Evolutionary conservation across 2,888 invertebrate genomes (phyloP).

Genomic region (Pammene aurita): DNA sequence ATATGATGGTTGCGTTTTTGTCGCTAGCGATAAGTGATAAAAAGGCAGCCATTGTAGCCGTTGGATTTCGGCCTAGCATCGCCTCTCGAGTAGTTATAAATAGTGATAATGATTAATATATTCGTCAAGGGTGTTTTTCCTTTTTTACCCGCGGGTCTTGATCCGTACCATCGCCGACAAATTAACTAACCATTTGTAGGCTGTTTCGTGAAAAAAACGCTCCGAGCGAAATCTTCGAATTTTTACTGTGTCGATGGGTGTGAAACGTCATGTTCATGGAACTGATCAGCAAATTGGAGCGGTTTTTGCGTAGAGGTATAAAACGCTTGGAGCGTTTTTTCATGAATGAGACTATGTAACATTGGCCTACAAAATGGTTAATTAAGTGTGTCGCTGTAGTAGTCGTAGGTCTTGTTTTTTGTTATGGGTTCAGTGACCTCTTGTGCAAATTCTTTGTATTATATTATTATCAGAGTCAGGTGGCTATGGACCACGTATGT

Average conservation of each 20-base stretch:
- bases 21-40: slow-evolving; percentile 8
- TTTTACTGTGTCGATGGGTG: no score
- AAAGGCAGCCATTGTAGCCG: neutral
- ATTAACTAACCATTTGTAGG: no score
- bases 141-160: slow-evolving; percentile 6
- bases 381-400: neutral
- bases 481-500: slow-evolving; percentile 82
- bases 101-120: slow-evolving; percentile 68
- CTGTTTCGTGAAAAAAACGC: no score
- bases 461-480: slow-evolving; percentile 81
- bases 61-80: neutral
- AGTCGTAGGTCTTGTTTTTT: slow-evolving; percentile 72
- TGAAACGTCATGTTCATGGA: no score
- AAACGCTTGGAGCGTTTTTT: no score
- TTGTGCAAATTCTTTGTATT: slow-evolving; percentile 82
- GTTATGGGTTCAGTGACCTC: slow-evolving; percentile 78
- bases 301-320: no score
- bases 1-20: slow-evolving; percentile 28
- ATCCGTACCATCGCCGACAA: neutral
- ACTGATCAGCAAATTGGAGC: no score
- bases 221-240: no score
- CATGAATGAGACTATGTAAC: no score
- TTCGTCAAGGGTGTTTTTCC: slow-evolving; percentile 58
- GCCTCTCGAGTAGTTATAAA: slow-evolving; percentile 52
- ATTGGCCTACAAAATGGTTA: neutral